Evolutionary conservation across 2,888 invertebrate species (phyloP).

Genomic region (Anoplius nigerrimus): DNA sequence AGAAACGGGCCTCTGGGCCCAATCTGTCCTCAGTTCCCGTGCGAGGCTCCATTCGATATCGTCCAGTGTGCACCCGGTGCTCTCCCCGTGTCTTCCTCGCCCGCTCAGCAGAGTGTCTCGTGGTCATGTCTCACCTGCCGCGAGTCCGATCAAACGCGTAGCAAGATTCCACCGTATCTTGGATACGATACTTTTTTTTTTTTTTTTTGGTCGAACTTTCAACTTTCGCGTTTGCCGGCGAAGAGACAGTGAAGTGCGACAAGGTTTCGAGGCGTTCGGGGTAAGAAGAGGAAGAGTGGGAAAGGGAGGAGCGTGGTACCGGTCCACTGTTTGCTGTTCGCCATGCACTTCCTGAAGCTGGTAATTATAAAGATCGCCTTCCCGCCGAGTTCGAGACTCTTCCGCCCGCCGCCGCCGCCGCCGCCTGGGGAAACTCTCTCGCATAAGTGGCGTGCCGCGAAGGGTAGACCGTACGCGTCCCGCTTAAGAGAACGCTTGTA

Average conservation of each 20-base stretch:
- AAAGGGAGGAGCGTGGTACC: background rate
- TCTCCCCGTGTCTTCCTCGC: constrained; percentile 15
- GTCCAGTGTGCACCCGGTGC: constrained; percentile 54
- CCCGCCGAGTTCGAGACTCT: constrained; percentile 1
- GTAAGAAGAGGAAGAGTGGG: constrained; percentile 5
- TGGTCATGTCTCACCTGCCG: constrained; percentile 56
- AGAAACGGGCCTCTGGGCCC: constrained; percentile 66
- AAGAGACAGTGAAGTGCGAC: background rate
- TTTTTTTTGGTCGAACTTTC: too few relatives aligned
- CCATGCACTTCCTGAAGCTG: constrained; percentile 65
- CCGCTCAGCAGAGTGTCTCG: constrained; percentile 20
- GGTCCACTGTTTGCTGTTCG: constrained; percentile 3
- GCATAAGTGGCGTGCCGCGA: constrained; percentile 20
- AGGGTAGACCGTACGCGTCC: constrained; percentile 15
- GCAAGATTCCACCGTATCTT: too few relatives aligned
- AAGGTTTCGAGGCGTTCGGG: constrained; percentile 7
- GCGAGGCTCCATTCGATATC: constrained; percentile 64
- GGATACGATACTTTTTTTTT: too few relatives aligned
- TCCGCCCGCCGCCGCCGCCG: too few relatives aligned
- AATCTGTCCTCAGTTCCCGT: constrained; percentile 69
- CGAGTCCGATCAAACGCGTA: too few relatives aligned
- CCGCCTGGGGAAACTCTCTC: constrained; percentile 36
- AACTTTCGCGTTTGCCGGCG: background rate
- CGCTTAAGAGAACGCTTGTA: constrained; percentile 43
- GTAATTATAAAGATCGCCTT: constrained; percentile 57